Percentiles rank a stretch among this genome's conserved stretches.
Conservation (phyloP, 2,113 vertebrate species). For the Petrocephalus zakoni region DNA sequence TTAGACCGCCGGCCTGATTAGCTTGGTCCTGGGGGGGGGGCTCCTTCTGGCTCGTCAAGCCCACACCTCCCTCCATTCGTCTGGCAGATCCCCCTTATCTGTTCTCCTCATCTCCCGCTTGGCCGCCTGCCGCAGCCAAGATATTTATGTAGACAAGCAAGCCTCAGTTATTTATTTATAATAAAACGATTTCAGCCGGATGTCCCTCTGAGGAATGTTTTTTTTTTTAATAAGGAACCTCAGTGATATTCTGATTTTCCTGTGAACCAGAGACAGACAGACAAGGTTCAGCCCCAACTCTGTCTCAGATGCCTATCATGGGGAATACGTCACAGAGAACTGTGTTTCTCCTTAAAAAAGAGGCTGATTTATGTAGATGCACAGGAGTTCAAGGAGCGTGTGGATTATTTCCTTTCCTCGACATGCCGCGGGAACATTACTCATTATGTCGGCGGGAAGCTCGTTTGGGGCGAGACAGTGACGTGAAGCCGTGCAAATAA, state of each 20-base stretch:
- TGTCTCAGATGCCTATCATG: neutral
- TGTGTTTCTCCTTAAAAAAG: neutral
- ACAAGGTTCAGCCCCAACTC: neutral
- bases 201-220: neutral
- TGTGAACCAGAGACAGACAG: slow-evolving; percentile 2
- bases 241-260: slow-evolving; percentile 1
- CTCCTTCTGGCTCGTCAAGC: slow-evolving; percentile 13
- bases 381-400: neutral
- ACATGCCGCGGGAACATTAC: slow-evolving; percentile 2
- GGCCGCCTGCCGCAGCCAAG: neutral
- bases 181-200: slow-evolving; percentile 14
- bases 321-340: neutral
- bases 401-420: slow-evolving; percentile 12
- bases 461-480: neutral
- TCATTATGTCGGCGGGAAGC: neutral
- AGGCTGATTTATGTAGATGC: slow-evolving; percentile 11
- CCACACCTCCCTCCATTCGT: neutral
- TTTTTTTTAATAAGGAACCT: neutral
- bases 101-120: neutral
- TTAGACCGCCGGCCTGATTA: slow-evolving; percentile 25
- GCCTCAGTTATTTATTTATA: slow-evolving; percentile 29
- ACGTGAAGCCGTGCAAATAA: slow-evolving; percentile 11
- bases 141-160: slow-evolving; percentile 32
- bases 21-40: slow-evolving; percentile 9
- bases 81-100: slow-evolving; percentile 20